Evolutionary conservation across 1,140 invertebrate species (phyloP).

Genomic region (Colletes gigas): DNA sequence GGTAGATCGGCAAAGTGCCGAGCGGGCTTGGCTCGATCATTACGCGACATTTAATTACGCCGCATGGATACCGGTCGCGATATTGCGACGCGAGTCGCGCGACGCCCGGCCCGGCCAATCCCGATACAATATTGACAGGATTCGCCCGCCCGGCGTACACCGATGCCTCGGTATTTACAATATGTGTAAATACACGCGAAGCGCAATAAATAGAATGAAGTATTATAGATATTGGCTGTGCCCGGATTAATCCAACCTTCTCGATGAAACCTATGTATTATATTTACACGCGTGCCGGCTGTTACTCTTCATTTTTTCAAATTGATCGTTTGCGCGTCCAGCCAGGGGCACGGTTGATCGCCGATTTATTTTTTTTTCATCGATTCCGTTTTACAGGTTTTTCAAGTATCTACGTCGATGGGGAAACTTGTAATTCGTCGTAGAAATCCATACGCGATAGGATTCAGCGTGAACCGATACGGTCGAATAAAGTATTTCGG

Average conservation of each 20-base stretch:
- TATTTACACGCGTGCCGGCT: slow-evolving; percentile 14
- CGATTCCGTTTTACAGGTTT: neutral
- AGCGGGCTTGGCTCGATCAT: slow-evolving; percentile 27
- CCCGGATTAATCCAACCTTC: slow-evolving; percentile 17
- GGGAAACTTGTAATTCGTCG: no score
- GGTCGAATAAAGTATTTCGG: neutral
- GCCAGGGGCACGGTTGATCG: neutral
- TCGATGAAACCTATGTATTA: neutral
- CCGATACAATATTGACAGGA: slow-evolving; percentile 45
- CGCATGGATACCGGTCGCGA: slow-evolving; percentile 17
- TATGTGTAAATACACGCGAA: slow-evolving; percentile 34
- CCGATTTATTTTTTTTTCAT: neutral
- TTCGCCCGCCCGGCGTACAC: neutral
- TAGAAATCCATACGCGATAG: no score
- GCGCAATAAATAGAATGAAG: slow-evolving; percentile 44
- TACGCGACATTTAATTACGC: slow-evolving; percentile 46
- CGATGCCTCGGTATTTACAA: slow-evolving; percentile 36
- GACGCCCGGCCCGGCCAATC: slow-evolving; percentile 15
- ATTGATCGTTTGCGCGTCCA: slow-evolving; percentile 9
- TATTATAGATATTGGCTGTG: slow-evolving; percentile 38
- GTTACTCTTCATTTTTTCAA: slow-evolving; percentile 40
- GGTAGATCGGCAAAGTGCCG: neutral
- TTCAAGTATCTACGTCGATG: no score
- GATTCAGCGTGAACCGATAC: no score
- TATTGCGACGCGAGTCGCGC: slow-evolving; percentile 36